A percentile compares a stretch with the other conserved stretches of the same genome.
phyloP scores from a whole-genome alignment of 2,797 vertebrate species.

The Cichlasoma orientale region DNA sequence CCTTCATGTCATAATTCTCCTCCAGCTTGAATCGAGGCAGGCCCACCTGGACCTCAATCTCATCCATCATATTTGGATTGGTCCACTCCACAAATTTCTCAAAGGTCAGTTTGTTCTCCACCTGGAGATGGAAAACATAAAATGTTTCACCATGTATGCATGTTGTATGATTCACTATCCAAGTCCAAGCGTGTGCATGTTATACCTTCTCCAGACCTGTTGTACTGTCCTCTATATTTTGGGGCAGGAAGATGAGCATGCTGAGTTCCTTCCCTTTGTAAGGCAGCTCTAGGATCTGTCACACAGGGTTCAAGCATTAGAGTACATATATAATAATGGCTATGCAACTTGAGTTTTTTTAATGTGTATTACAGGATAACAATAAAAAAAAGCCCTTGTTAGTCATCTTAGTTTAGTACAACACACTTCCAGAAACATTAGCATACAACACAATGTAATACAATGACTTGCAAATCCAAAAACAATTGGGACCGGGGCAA shows the following conservation, averaged over 20 bases:
- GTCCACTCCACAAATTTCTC: slow-evolving; percentile 87
- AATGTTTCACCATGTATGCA: background rate
- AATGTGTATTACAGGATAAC: no score
- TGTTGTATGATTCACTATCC: background rate
- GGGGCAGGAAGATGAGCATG: slow-evolving; percentile 88
- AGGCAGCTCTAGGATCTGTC: slow-evolving; percentile 86
- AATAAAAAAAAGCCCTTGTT: no score
- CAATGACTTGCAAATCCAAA: background rate
- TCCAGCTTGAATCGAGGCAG: slow-evolving; percentile 89
- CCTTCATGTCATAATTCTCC: slow-evolving; percentile 84
- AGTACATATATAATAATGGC: background rate
- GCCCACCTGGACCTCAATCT: slow-evolving; percentile 74
- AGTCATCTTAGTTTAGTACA: background rate
- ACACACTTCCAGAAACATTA: background rate
- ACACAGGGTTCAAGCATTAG: background rate
- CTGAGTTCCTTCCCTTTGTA: slow-evolving; percentile 84
- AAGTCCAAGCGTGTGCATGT: background rate
- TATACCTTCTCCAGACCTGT: slow-evolving; percentile 85
- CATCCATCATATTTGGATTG: slow-evolving; percentile 81
- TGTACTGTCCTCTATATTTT: slow-evolving; percentile 76
- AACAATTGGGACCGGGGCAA: background rate
- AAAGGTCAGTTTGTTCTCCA: slow-evolving; percentile 85
- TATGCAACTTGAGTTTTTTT: background rate
- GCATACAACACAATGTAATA: background rate
- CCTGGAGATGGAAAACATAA: slow-evolving; percentile 65